A percentile compares a stretch with the other conserved stretches of the same genome.
phyloP scores from a whole-genome alignment of 2,113 vertebrate species.

The Clinocottus analis region DNA sequence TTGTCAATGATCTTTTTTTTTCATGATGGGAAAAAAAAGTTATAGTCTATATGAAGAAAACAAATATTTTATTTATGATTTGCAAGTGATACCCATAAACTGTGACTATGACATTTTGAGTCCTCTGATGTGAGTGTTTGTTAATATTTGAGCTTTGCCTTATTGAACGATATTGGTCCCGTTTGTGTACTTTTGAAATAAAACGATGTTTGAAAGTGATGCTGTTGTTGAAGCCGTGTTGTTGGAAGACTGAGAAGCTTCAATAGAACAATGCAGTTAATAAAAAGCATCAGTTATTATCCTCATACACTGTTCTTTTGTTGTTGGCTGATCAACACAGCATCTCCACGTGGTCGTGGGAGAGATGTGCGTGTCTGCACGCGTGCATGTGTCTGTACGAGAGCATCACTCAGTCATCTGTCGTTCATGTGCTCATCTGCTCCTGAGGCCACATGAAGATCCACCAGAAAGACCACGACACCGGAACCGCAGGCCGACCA shows the following conservation, averaged over 20 bases:
- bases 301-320: conserved; percentile 33
- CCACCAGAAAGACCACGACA: conserved; percentile 63
- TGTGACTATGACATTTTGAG: conserved; percentile 89
- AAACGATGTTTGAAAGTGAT: conserved; percentile 91
- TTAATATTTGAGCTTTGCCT: conserved; percentile 92
- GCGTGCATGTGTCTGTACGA: conserved; percentile 14
- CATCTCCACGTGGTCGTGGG: conserved; percentile 18
- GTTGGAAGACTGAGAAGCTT: conserved; percentile 31
- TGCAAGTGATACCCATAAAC: conserved; percentile 89
- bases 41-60: conserved; percentile 61
- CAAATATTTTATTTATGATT: conserved; percentile 88
- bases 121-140: conserved; percentile 86
- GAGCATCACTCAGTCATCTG: conserved; percentile 48
- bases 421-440: conserved; percentile 47
- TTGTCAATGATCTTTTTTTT: conserved; percentile 75
- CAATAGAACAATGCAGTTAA: conserved; percentile 34
- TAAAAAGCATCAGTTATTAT: conserved; percentile 22
- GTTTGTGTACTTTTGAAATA: conserved; percentile 99
- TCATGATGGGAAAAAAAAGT: conserved; percentile 54
- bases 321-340: conserved; percentile 49
- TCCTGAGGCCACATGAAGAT: conserved; percentile 48
- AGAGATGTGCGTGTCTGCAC: conserved; percentile 36
- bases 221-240: conserved; percentile 30
- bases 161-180: conserved; percentile 89
- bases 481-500: conserved; percentile 56